phyloP scores from a whole-genome alignment of 2,797 vertebrate species.

The Heteromormyrus szaboi region DNA sequence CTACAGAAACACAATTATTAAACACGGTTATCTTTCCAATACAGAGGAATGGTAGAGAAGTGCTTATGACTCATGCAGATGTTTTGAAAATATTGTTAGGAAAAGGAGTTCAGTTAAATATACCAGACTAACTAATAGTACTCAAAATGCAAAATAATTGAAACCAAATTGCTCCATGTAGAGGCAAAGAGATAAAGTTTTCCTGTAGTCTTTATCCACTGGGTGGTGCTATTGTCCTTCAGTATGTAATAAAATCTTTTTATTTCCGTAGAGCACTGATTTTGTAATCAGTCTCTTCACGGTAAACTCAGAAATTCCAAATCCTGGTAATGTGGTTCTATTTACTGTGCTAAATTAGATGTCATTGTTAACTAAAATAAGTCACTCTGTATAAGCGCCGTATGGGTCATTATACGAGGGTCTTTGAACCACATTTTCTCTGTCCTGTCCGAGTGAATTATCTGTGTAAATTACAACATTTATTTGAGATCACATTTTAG shows the following conservation, averaged over 20 bases:
- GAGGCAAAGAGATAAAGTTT: conserved; percentile 6
- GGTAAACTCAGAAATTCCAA: conserved; percentile 26
- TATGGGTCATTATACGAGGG: conserved; percentile 15
- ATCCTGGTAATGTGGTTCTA: conserved; percentile 25
- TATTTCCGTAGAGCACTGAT: neutral
- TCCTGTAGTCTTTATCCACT: conserved; percentile 33
- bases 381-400: conserved; percentile 8
- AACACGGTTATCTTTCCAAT: neutral
- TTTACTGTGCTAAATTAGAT: conserved; percentile 23
- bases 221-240: conserved; percentile 51
- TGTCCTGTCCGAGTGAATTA: conserved; percentile 21
- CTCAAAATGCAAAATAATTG: neutral
- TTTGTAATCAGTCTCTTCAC: conserved; percentile 26
- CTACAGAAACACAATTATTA: neutral
- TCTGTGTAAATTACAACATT: conserved; percentile 14
- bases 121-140: neutral
- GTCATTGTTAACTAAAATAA: conserved; percentile 26
- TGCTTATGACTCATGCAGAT: neutral
- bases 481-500: conserved; percentile 27
- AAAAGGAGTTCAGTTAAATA: neutral
- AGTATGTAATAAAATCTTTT: neutral
- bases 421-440: conserved; percentile 25
- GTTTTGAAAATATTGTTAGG: neutral
- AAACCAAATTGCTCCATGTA: neutral
- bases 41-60: neutral